Evolutionary conservation across 2,113 vertebrate genomes (phyloP), one percentile per base, ranked within the genome.

Genomic region (Psittacula cyanocephala): DNA sequence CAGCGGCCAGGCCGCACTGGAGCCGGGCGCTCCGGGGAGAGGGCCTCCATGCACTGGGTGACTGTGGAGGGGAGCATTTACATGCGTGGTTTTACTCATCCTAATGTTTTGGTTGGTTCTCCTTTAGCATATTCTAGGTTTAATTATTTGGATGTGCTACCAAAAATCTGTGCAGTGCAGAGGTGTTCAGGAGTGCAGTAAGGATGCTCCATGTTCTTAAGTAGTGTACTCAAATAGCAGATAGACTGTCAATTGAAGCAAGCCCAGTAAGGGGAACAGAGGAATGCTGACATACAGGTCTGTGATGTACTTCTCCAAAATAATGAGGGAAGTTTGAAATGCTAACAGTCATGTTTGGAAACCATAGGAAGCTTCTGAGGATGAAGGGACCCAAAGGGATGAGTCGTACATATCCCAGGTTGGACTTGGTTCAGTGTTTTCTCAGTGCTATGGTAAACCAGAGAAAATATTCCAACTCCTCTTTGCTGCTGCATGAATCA

Each of bases 21-120:
- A 31, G 57, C 22, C 18, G 7, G 31, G 44, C 11, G 7, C 10
- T 2, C 35, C 10, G 23, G 52, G 3, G 78, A 59, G 5, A 5
- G 5, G 14, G 18, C 6, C 15, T 13, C 1, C 6, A 20, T 10
- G 33, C 19, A 6, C 7, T 9, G 4, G 3, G 29, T 3, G 13
- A 33, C 43, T 2, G 25, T 31, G 8, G 23, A 39, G 65, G 31
- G 22, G 11, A 6, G 11, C 2, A 3, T 24, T 68, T 31, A 0
- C 11, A 3, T 11, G 31, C 13, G 0, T 22, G 31, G 5, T 11
- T 71, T 52, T 60, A 25, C 7, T 75, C 46, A 8, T n/a, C 22
- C 13, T 46, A 3, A 28, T 35, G 49, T 18, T 60, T 80, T 27
- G 25, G 28, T 43, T 31, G 20, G 8, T 31, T 53, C 1, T 70